Evolutionary conservation across 92 coral and sea anemone species (phyloP).

Genomic region (Pocillopora meandrina): DNA sequence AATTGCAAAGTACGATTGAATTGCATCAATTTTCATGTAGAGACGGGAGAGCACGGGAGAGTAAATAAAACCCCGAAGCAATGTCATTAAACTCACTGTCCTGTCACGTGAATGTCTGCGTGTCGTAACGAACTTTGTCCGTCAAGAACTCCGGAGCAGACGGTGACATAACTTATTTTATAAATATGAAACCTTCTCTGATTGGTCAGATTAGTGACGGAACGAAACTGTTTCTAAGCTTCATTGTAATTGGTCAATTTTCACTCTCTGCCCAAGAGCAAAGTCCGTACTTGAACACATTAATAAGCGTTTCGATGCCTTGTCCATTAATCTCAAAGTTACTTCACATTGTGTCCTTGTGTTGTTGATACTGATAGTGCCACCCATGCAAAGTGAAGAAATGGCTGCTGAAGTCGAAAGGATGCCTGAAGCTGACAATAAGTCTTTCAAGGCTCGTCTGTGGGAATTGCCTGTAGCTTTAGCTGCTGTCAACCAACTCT

Average conservation of each 20-base stretch:
- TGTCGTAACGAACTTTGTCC: constrained; percentile 22
- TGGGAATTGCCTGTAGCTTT: constrained; percentile 89
- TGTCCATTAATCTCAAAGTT: background rate
- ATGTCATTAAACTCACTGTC: no score
- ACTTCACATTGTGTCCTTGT: background rate
- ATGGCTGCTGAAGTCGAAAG: constrained; percentile 76
- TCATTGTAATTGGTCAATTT: constrained; percentile 11
- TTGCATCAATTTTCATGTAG: background rate
- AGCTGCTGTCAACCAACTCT: constrained; percentile 86
- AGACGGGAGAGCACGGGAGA: background rate
- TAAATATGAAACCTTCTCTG: constrained; percentile 2
- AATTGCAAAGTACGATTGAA: background rate
- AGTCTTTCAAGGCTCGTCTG: constrained; percentile 75
- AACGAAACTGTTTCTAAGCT: background rate
- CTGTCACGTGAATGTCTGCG: constrained; percentile 6
- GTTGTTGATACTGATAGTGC: no score
- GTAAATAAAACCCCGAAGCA: background rate
- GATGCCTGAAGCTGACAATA: constrained; percentile 61
- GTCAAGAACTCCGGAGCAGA: background rate
- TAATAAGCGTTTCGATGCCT: background rate
- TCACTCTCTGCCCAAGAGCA: background rate
- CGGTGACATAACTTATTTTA: constrained; percentile 1
- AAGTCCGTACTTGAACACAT: constrained; percentile 16
- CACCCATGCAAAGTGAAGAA: background rate
- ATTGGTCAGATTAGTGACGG: background rate